Percentiles rank a stretch among this genome's conserved stretches.
Evolutionary conservation across 2,113 vertebrate genomes (phyloP).

Genomic region (Nothocercus julius): DNA sequence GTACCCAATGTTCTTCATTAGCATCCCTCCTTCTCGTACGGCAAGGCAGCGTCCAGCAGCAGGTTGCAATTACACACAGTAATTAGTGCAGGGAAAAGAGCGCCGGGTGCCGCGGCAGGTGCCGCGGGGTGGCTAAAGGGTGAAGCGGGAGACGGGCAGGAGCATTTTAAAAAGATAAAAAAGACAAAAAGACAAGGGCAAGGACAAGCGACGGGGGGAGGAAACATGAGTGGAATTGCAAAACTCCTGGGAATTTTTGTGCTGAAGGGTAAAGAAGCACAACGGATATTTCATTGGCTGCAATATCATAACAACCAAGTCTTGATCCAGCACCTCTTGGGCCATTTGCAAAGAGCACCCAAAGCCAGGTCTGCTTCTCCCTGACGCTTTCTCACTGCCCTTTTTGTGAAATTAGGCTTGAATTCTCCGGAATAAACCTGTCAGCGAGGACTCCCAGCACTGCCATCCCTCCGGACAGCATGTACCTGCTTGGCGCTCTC

Average conservation of each 20-base stretch:
- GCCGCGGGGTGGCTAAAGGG: not conserved
- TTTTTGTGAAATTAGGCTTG: slow-evolving; percentile 54
- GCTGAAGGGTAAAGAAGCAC: slow-evolving; percentile 20
- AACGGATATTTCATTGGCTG: not conserved
- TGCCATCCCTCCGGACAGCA: not conserved
- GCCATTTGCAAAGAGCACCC: slow-evolving; percentile 30
- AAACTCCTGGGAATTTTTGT: not conserved
- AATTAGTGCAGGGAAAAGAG: slow-evolving; percentile 46
- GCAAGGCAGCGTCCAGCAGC: slow-evolving; percentile 10
- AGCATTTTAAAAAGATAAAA: not conserved
- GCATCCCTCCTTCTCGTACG: slow-evolving; percentile 1
- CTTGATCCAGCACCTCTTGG: slow-evolving; percentile 3
- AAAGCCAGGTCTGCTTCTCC: not conserved
- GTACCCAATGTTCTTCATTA: slow-evolving; percentile 72
- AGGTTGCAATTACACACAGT: slow-evolving; percentile 24
- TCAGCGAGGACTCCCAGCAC: slow-evolving; percentile 5
- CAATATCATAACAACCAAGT: not conserved
- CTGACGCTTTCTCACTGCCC: not conserved
- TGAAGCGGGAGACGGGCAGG: not conserved
- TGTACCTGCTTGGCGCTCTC: not conserved
- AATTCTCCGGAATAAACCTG: slow-evolving; percentile 55
- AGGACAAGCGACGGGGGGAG: not conserved
- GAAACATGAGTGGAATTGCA: not conserved
- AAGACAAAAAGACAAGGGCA: not conserved
- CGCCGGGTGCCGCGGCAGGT: not conserved